Percentiles rank a stretch among this genome's conserved stretches.
These are phyloP conservation scores for Trachelus tabidus DNA, from an alignment of 2,888 invertebrate genomes.

Conservation along the genomic window DNA sequence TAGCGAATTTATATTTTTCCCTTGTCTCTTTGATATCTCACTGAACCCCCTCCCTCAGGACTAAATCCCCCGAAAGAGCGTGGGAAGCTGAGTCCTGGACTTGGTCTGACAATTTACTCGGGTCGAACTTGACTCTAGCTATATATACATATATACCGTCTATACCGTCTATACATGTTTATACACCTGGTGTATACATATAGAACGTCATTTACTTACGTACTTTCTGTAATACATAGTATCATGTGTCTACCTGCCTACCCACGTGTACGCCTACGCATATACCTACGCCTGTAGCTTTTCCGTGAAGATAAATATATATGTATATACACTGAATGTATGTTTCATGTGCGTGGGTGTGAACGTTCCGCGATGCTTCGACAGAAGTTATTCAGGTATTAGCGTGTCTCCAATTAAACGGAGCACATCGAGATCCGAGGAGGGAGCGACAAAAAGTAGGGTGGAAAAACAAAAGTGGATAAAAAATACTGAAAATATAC, in stretches of 20 bases:
- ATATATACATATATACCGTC: neutral
- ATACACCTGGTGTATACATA: neutral
- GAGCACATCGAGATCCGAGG: neutral
- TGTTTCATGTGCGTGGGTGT: neutral
- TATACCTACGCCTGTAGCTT: neutral
- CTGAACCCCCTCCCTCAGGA: neutral
- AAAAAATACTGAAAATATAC: neutral
- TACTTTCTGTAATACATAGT: neutral
- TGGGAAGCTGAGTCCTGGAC: neutral
- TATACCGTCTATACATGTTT: neutral
- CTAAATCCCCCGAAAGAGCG: neutral
- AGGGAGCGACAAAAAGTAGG: neutral
- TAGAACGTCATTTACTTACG: neutral
- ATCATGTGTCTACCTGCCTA: neutral
- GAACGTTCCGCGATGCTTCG: neutral
- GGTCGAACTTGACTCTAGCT: neutral
- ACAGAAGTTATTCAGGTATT: neutral
- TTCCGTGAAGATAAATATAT: neutral
- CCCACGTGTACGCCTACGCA: neutral
- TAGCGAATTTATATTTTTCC: neutral
- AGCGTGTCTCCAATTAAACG: neutral
- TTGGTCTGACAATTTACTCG: neutral
- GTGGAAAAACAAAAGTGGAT: neutral
- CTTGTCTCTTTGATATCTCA: neutral
- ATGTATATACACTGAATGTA: neutral